These are phyloP conservation scores for Sylvilagus floridanus DNA, from an alignment of 2,797 vertebrate species.

Conservation along the genomic window DNA sequence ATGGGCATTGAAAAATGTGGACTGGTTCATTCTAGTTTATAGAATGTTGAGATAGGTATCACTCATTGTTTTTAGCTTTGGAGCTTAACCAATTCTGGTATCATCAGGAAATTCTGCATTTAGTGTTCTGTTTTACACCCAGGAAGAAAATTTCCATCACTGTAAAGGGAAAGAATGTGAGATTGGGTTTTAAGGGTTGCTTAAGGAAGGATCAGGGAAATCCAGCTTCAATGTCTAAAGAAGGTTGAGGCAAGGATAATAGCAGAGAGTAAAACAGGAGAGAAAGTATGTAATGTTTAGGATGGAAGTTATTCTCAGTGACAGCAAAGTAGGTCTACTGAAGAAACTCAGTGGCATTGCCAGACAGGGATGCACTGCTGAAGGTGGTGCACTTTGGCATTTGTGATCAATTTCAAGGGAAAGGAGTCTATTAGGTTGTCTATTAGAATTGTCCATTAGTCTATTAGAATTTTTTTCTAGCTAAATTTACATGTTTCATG, in stretches of 20 bases:
- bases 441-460: too few relatives aligned
- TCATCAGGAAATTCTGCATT: neutral
- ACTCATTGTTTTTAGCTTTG: constrained; percentile 48
- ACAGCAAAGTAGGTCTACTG: neutral
- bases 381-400: neutral
- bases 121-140: neutral
- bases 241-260: neutral
- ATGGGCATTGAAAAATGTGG: neutral
- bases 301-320: neutral
- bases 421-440: neutral
- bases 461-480: neutral
- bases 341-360: neutral
- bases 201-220: neutral
- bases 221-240: neutral
- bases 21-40: neutral
- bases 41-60: neutral
- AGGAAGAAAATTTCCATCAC: neutral
- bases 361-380: neutral
- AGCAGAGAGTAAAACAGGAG: neutral
- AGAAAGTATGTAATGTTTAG: neutral
- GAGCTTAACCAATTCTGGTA: neutral
- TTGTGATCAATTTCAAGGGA: constrained; percentile 38
- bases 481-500: neutral
- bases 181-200: neutral
- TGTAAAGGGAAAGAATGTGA: neutral